phyloP scores from a whole-genome alignment of 2,113 vertebrate species.

The Parotia lawesii region DNA sequence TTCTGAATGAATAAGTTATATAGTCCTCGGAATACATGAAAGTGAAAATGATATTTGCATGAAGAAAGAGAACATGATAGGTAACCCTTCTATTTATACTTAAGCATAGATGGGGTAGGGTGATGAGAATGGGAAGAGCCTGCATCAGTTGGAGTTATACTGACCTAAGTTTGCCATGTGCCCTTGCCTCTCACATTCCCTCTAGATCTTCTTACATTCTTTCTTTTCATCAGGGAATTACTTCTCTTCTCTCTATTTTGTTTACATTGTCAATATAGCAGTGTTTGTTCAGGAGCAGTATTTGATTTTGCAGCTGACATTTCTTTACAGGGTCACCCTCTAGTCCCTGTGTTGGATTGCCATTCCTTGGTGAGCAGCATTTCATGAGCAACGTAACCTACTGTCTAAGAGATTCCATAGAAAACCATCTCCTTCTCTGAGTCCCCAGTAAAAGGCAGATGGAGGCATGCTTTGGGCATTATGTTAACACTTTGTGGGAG shows the following conservation, averaged over 20 bases:
- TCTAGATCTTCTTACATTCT: neutral
- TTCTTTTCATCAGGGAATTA: neutral
- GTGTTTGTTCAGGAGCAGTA: slow-evolving; percentile 5
- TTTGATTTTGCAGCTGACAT: slow-evolving; percentile 20
- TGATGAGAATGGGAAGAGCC: neutral
- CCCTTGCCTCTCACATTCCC: neutral
- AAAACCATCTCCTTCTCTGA: neutral
- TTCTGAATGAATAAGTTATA: neutral
- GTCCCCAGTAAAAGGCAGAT: neutral
- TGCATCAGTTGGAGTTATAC: neutral
- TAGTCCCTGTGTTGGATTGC: neutral
- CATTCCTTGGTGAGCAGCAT: neutral
- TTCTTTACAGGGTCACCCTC: slow-evolving; percentile 18
- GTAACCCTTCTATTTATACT: neutral
- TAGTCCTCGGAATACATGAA: neutral
- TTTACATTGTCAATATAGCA: neutral
- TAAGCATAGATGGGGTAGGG: neutral
- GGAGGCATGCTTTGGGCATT: neutral
- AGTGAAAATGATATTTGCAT: neutral
- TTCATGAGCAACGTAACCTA: fast-evolving
- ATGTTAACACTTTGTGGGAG: neutral
- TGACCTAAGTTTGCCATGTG: neutral
- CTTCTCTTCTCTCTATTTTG: neutral
- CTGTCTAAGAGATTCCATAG: neutral
- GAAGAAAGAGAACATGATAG: neutral